Conservation (phyloP, 2,113 vertebrate species). For the Etia nguti region DNA sequence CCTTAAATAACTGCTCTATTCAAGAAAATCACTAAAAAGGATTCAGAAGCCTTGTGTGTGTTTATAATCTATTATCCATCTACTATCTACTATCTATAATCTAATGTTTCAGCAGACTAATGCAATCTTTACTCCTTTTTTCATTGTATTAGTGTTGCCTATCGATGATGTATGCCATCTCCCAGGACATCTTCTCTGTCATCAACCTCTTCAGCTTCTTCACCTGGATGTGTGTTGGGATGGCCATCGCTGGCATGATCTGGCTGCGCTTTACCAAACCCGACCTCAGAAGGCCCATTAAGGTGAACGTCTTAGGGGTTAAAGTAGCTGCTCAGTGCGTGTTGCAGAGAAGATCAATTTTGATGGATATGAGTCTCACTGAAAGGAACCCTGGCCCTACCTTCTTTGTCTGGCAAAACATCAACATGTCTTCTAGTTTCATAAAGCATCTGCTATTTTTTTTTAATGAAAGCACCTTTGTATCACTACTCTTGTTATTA, state of each 20-base stretch:
- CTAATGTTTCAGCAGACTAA: neutral
- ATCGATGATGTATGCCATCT: constrained; percentile 72
- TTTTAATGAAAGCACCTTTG: constrained; percentile 29
- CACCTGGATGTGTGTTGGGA: constrained; percentile 73
- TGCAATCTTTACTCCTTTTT: neutral
- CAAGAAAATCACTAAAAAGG: neutral
- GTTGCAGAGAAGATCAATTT: neutral
- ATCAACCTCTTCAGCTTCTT: constrained; percentile 77
- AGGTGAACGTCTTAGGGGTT: constrained; percentile 38
- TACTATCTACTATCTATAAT: neutral
- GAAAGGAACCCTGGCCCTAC: neutral
- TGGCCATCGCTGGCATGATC: constrained; percentile 70
- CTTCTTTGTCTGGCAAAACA: constrained; percentile 9
- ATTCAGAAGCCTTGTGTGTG: neutral
- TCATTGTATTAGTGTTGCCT: constrained; percentile 56
- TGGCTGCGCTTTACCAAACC: constrained; percentile 70
- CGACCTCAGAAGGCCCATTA: constrained; percentile 63
- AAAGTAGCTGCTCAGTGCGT: neutral
- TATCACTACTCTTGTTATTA: constrained; percentile 5
- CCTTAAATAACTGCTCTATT: neutral
- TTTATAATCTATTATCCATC: neutral
- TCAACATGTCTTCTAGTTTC: constrained; percentile 13
- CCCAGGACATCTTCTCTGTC: constrained; percentile 73
- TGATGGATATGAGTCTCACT: neutral
- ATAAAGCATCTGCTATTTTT: neutral